Evolutionary conservation across 2,888 invertebrate species (phyloP), one percentile per base, ranked within the genome.

Genomic region (Orchesella flavescens): DNA sequence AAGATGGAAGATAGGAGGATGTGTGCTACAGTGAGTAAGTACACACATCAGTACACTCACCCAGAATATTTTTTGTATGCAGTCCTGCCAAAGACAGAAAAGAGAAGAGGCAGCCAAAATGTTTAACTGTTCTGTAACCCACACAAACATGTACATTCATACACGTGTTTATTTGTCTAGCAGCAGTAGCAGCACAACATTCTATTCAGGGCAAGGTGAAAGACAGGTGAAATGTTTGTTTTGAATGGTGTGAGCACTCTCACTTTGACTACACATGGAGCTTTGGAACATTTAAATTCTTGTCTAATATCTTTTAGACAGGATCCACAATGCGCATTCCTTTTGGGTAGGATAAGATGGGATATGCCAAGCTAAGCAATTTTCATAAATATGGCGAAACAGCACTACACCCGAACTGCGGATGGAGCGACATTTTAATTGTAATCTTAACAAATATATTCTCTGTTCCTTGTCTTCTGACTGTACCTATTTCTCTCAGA

Each of bases 151-250:
- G 17, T 17, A 53, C 53, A 53, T 53, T 53, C 53, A 53, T 53
- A 53, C 53, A n/a, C 17, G n/a, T 34, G 34, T 34, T 34, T 34
- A 34, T 34, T 34, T 34, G 34, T 34, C 34, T 34, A 34, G 34
- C 34, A 34, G 34, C 34, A 34, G 34, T 7, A 34, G 34, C n/a
- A n/a, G n/a, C n/a, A n/a, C n/a, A n/a, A n/a, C 34, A 34, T 34
- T 2, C 34, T 34, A 34, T 34, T 34, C 34, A 75, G 59, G 17
- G 15, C 21, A 15, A 69, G 61, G 23, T 68, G 77, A 78, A 78
- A 63, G 75, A 76, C 66, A 55, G 69, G 69, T 78, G 69, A 61
- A 69, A 49, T 59, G 66, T 55, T 57, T 69, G 15, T 69, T 76
- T 57, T 44, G 59, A 46, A 61, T 23, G 55, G 61, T 59, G 19